Conservation (phyloP, 2,888 invertebrate genomes). For the Xylota segnis region DNA sequence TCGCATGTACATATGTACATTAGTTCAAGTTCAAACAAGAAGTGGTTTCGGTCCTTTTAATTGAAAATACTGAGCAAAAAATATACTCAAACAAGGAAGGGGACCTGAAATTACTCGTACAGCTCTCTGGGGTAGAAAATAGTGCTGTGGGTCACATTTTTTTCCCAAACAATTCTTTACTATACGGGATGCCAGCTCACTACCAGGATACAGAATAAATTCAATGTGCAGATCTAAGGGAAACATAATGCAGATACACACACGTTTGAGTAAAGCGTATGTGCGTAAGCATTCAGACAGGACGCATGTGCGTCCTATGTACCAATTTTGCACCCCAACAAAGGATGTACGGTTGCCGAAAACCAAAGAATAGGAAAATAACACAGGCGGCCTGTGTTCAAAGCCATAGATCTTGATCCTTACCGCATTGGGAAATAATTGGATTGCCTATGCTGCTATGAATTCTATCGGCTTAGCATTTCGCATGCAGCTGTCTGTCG, state of each 20-base stretch:
- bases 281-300: constrained; percentile 38
- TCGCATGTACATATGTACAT: neutral
- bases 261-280: neutral
- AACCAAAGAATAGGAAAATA: constrained; percentile 23
- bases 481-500: constrained; percentile 44
- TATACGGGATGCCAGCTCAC: neutral
- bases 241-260: constrained; percentile 18
- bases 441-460: constrained; percentile 1
- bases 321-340: constrained; percentile 57
- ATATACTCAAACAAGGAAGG: constrained; percentile 1
- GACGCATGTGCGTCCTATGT: constrained; percentile 56
- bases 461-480: constrained; percentile 22
- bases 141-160: constrained; percentile 26
- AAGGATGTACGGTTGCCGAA: constrained; percentile 24
- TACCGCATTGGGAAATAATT: constrained; percentile 33
- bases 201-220: constrained; percentile 34
- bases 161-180: neutral
- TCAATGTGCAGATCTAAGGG: constrained; percentile 23
- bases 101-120: neutral
- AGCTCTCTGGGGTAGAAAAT: constrained; percentile 15
- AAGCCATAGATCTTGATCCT: constrained; percentile 39
- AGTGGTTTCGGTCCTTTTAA: neutral
- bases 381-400: constrained; percentile 33
- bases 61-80: too few relatives aligned
- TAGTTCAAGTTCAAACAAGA: neutral